Evolutionary conservation across 2,797 vertebrate species (phyloP).

Genomic region (Sarcophilus harrisii): DNA sequence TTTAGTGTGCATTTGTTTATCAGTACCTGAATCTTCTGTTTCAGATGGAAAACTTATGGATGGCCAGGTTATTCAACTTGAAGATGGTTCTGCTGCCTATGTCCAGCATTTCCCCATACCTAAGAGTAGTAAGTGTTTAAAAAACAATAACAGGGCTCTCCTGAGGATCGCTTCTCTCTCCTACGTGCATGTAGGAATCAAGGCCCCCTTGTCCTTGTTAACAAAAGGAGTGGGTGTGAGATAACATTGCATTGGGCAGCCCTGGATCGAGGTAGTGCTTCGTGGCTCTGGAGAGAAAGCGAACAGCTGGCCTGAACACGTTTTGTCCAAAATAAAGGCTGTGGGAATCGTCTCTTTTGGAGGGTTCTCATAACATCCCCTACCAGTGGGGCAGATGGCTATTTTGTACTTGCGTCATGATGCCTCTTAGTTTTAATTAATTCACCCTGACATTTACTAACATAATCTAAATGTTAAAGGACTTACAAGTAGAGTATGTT

Average conservation of each 20-base stretch:
- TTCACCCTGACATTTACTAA: constrained; percentile 51
- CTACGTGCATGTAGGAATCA: background rate
- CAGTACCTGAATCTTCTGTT: constrained; percentile 74
- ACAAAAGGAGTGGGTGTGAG: background rate
- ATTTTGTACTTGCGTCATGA: background rate
- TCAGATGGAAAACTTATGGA: constrained; percentile 97
- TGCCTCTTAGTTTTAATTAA: constrained; percentile 1
- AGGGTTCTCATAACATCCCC: background rate
- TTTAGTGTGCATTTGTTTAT: constrained; percentile 43
- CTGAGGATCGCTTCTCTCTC: background rate
- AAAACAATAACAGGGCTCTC: background rate
- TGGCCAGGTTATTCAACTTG: constrained; percentile 98
- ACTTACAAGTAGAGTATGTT: background rate
- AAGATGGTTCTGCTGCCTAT: constrained; percentile 97
- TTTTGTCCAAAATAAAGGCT: background rate
- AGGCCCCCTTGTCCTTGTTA: background rate
- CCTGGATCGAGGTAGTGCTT: background rate
- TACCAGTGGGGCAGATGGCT: background rate
- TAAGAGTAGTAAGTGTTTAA: constrained; percentile 91
- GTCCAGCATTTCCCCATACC: constrained; percentile 96
- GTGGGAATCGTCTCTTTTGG: background rate
- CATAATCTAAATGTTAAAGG: constrained; percentile 48
- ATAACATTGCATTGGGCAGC: background rate
- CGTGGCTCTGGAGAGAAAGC: background rate
- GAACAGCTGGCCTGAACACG: background rate